Evolutionary conservation across 2,113 vertebrate species (phyloP).

Genomic region (Sturnira hondurensis): DNA sequence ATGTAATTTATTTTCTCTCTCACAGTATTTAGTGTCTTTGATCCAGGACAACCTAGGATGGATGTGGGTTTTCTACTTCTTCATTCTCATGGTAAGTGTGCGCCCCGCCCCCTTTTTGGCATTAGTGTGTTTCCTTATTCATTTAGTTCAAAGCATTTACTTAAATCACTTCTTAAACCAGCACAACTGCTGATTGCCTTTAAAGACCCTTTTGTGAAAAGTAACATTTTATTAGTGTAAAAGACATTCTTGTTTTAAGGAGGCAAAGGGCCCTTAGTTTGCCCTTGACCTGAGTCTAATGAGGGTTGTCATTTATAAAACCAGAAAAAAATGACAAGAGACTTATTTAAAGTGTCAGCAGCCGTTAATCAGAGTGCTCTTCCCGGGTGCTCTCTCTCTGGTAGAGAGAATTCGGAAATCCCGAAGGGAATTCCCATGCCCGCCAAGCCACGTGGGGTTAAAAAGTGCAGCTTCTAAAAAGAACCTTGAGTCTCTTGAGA

Average conservation of each 20-base stretch:
- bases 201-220: slow-evolving; percentile 33
- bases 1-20: neutral
- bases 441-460: neutral
- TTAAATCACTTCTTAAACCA: slow-evolving; percentile 15
- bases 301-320: neutral
- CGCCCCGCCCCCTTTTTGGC: neutral
- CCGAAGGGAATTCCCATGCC: neutral
- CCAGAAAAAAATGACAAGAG: neutral
- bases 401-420: neutral
- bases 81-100: slow-evolving; percentile 94
- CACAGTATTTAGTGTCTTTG: slow-evolving; percentile 94
- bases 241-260: neutral
- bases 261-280: neutral
- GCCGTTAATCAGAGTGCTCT: neutral
- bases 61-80: slow-evolving; percentile 98
- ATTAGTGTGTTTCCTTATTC: neutral
- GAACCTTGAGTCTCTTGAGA: neutral
- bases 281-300: neutral
- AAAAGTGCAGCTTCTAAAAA: neutral
- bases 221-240: neutral
- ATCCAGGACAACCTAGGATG: slow-evolving; percentile 92
- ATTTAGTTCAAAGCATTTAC: slow-evolving; percentile 6
- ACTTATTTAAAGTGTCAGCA: neutral
- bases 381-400: neutral
- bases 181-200: slow-evolving; percentile 1